Evolutionary conservation across 2,797 vertebrate genomes (phyloP), one percentile per base, ranked within the genome.

Genomic region (Columba guinea): DNA sequence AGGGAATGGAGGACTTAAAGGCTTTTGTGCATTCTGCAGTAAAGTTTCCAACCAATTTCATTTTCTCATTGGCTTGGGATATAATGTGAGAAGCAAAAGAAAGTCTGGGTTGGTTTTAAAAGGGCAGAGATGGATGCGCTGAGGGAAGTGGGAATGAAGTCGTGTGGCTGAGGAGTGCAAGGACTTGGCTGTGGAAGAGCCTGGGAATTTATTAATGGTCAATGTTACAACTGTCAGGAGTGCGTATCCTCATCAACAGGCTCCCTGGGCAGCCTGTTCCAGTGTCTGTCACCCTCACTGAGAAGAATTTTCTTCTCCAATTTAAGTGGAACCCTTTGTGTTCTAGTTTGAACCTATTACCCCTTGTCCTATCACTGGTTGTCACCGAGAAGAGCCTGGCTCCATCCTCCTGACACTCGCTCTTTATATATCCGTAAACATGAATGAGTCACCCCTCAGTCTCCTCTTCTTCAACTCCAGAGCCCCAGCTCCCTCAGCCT

Each of bases 21-120:
- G 51, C 71, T 87, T 92, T 93, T 94, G 79, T 93, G 73, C 23
- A 30, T 76, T 79, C 46, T 89, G 79, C 12, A 41, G 32, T 55
- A 74, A 84, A 39, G 27, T 81, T 95, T 84, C 76, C 35, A 41
- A 46, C 49, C 23, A 30, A 37, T 75, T 70, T 55, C 3, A 27
- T 82, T 93, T 90, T 95, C 80, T 79, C 67, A 52, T 64, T 52
- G 58, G 68, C 27, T 82, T 52, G 37, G 34, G 28, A 17, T 19
- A 41, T 52, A n/a, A 64, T 24, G 17, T 3, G 68, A 86, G 41
- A 18, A 64, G 62, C 11, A 64, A 84, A 90, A 81, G 24, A 18
- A 59, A 73, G 34, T 26, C 37, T 78, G 41, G 58, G 32, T 13
- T 52, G 49, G 11, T 56, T 90, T 65, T 30, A 15, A 59, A 46